phyloP scores from a whole-genome alignment of 2,797 vertebrate species.

The Enteromius paludinosus region DNA sequence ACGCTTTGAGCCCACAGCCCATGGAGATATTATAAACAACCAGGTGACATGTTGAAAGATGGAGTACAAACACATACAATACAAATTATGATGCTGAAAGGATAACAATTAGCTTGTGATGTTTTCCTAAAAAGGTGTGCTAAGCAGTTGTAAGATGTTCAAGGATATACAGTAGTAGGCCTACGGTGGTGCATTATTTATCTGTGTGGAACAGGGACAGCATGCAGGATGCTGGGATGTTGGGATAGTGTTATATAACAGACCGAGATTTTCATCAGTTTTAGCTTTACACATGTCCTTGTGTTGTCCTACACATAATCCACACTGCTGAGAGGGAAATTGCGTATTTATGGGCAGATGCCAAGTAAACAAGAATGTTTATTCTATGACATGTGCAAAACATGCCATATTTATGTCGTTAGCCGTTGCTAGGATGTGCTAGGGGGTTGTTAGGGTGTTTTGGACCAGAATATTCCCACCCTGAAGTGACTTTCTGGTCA shows the following conservation, averaged over 20 bases:
- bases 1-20: not conserved
- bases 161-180: not conserved
- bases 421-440: constrained; percentile 4
- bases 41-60: not conserved
- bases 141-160: not conserved
- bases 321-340: constrained; percentile 53
- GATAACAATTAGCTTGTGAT: not conserved
- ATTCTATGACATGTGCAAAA: not conserved
- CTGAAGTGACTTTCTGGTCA: not conserved
- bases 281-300: constrained; percentile 58
- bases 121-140: not conserved
- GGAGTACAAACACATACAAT: not conserved
- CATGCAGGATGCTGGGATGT: constrained; percentile 23
- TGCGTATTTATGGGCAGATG: constrained; percentile 21
- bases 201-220: not conserved
- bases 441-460: not conserved
- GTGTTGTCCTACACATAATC: constrained; percentile 68
- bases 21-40: not conserved
- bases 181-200: constrained; percentile 17
- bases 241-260: constrained; percentile 68
- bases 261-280: constrained; percentile 61
- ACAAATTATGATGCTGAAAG: not conserved
- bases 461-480: not conserved
- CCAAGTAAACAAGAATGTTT: not conserved
- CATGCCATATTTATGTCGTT: not conserved